Evolutionary conservation across 2,888 invertebrate species (phyloP).

Genomic region (Drosophila hamatofila): DNA sequence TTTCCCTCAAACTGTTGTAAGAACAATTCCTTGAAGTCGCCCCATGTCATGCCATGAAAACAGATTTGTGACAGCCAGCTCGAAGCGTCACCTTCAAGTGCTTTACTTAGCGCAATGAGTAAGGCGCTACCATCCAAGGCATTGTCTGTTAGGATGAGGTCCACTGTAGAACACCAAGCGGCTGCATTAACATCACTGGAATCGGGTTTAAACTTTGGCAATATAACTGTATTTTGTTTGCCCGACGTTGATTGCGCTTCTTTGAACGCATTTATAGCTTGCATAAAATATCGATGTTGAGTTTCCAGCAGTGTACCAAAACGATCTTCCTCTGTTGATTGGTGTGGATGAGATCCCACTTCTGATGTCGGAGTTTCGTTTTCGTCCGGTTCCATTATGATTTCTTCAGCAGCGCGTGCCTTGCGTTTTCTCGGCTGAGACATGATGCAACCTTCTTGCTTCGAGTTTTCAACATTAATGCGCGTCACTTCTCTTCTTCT

Average conservation of each 20-base stretch:
- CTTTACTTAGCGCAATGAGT: neutral
- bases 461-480: too few species aligned
- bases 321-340: conserved; percentile 2
- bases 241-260: neutral
- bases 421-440: too few species aligned
- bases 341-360: conserved; percentile 1
- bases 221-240: neutral
- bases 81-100: neutral
- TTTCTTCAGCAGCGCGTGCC: too few species aligned
- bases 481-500: too few species aligned
- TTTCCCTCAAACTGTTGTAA: too few species aligned
- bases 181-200: too few species aligned
- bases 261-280: conserved; percentile 9
- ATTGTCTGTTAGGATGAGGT: too few species aligned
- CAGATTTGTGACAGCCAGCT: neutral
- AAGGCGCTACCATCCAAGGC: conserved; percentile 9
- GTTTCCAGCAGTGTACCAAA: conserved; percentile 2
- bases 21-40: too few species aligned
- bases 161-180: conserved; percentile 15
- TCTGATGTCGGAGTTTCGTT: too few species aligned
- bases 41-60: neutral
- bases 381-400: too few species aligned
- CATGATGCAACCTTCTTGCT: too few species aligned
- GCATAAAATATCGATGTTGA: neutral
- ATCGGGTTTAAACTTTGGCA: conserved; percentile 25